Percentiles rank a stretch among this genome's conserved stretches.
phyloP scores from a whole-genome alignment of 2,113 vertebrate species.

The Orycteropus afer region DNA sequence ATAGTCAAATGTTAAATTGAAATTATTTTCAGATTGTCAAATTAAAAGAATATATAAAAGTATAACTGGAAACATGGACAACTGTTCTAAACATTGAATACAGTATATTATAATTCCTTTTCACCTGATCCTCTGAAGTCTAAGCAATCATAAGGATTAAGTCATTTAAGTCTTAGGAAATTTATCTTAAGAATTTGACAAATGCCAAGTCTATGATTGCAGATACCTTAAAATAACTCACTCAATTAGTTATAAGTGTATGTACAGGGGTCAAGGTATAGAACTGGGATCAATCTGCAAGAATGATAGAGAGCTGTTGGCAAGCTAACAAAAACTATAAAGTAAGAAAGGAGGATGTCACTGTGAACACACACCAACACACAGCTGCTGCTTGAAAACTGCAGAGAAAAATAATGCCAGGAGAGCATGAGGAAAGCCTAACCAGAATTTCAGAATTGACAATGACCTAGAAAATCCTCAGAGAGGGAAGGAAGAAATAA shows the following conservation, averaged over 20 bases:
- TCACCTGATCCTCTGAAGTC: slow-evolving; percentile 6
- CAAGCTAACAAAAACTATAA: slow-evolving; percentile 64
- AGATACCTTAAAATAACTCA: slow-evolving; percentile 68
- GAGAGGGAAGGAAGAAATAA: background rate
- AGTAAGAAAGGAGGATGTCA: slow-evolving; percentile 66
- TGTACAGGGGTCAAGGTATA: slow-evolving; percentile 49
- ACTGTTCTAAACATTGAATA: background rate
- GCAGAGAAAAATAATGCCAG: slow-evolving; percentile 67
- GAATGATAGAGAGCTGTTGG: slow-evolving; percentile 70
- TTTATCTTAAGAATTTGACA: slow-evolving; percentile 60
- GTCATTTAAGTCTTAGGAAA: slow-evolving; percentile 47
- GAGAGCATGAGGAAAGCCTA: slow-evolving; percentile 54
- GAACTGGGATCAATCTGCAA: slow-evolving; percentile 42
- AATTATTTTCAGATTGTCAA: background rate
- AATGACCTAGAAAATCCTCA: slow-evolving; percentile 47
- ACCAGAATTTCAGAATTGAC: slow-evolving; percentile 50
- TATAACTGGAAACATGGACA: background rate
- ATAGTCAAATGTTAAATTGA: background rate
- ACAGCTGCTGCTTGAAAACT: slow-evolving; percentile 67
- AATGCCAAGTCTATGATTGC: slow-evolving; percentile 55
- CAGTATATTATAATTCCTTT: background rate
- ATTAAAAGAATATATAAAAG: background rate
- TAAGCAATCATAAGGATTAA: slow-evolving; percentile 34
- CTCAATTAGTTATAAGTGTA: slow-evolving; percentile 59
- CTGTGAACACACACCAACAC: slow-evolving; percentile 39